A percentile compares a stretch with the other conserved stretches of the same genome.
Evolutionary conservation across 2,113 vertebrate genomes (phyloP).

Genomic region (Lycocorax pyrrhopterus): DNA sequence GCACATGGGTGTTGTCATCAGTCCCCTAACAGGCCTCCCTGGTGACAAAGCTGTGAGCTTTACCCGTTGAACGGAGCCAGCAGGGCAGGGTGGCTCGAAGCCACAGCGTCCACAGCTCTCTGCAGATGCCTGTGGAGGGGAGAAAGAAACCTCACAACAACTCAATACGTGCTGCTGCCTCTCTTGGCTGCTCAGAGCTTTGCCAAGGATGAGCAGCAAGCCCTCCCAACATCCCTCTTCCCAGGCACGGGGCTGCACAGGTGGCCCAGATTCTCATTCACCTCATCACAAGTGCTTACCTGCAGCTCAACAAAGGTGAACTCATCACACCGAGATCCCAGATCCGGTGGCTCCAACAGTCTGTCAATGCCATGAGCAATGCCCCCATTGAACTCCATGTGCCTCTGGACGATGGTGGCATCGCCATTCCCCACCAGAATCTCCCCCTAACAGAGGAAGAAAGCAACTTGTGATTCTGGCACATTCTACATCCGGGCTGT

Average conservation of each 20-base stretch:
- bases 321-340: slow-evolving; percentile 87
- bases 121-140: not conserved
- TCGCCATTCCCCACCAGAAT: slow-evolving; percentile 76
- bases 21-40: not conserved
- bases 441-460: slow-evolving; percentile 75
- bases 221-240: not conserved
- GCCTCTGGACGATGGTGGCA: slow-evolving; percentile 79
- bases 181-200: not conserved
- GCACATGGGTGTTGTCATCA: not conserved
- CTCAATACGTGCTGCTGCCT: not conserved
- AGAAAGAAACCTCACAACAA: not conserved
- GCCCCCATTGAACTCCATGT: slow-evolving; percentile 82
- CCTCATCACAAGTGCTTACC: not conserved
- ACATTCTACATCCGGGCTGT: not conserved
- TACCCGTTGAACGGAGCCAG: slow-evolving; percentile 63
- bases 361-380: slow-evolving; percentile 87
- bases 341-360: slow-evolving; percentile 86
- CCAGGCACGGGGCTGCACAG: accelerated
- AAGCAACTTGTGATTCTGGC: not conserved
- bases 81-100: slow-evolving; percentile 57
- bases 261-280: not conserved
- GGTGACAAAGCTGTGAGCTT: not conserved
- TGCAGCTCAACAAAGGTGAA: slow-evolving; percentile 43
- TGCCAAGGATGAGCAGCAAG: not conserved
- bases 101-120: slow-evolving; percentile 71